These are phyloP conservation scores for Arothron firmamentum DNA, from an alignment of 2,113 vertebrate genomes.

Conservation along the genomic window DNA sequence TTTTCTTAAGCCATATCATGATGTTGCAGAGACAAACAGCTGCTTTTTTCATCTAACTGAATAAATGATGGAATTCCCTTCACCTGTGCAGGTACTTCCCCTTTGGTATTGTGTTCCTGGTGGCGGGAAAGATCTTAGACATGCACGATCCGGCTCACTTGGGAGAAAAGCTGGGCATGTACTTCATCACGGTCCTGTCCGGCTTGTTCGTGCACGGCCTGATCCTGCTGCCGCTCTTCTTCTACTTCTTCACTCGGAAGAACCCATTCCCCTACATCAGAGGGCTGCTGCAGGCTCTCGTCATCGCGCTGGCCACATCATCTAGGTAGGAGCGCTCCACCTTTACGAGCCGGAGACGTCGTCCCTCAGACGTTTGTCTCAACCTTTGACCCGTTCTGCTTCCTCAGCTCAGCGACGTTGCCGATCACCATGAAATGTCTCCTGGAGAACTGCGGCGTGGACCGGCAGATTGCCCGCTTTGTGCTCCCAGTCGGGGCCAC, in stretches of 20 bases:
- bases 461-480: slow-evolving; percentile 83
- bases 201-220: slow-evolving; percentile 81
- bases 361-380: neutral
- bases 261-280: slow-evolving; percentile 83
- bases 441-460: slow-evolving; percentile 85
- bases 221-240: slow-evolving; percentile 80
- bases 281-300: slow-evolving; percentile 84
- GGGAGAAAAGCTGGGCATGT: slow-evolving; percentile 84
- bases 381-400: neutral
- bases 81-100: slow-evolving; percentile 82
- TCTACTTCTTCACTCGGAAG: slow-evolving; percentile 78
- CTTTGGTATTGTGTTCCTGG: slow-evolving; percentile 87
- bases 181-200: slow-evolving; percentile 80
- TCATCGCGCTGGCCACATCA: slow-evolving; percentile 78
- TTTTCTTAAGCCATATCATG: too few relatives aligned
- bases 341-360: too few relatives aligned
- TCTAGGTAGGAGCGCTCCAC: slow-evolving; percentile 46
- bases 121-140: slow-evolving; percentile 87
- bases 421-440: slow-evolving; percentile 91
- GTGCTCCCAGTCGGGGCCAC: slow-evolving; percentile 86
- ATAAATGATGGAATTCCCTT: too few relatives aligned
- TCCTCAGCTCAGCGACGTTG: slow-evolving; percentile 81
- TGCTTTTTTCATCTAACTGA: too few relatives aligned
- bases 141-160: slow-evolving; percentile 80
- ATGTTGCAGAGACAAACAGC: too few relatives aligned